A percentile compares a stretch with the other conserved stretches of the same genome.
These are phyloP conservation scores for Phoebastria nigripes DNA, from an alignment of 2,797 vertebrate genomes.

Conservation along the genomic window DNA sequence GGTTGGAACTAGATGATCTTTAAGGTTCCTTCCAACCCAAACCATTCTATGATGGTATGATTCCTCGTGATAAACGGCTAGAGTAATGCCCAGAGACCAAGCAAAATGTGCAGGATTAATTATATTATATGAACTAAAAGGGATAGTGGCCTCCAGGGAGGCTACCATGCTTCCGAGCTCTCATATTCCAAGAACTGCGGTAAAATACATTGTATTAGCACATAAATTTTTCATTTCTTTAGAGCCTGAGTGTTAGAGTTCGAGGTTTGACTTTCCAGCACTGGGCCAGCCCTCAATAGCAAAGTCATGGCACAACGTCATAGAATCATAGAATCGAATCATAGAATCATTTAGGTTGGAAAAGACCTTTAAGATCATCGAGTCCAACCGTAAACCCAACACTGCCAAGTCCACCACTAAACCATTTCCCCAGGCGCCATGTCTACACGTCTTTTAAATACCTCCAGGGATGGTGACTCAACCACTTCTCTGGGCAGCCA, in stretches of 20 bases:
- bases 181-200: background rate
- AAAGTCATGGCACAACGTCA: background rate
- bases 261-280: background rate
- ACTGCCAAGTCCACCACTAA: background rate
- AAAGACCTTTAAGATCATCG: background rate
- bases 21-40: background rate
- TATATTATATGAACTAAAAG: background rate
- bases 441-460: background rate
- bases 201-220: background rate
- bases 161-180: background rate
- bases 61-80: background rate
- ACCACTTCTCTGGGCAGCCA: background rate
- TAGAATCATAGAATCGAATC: background rate
- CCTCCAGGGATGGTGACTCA: background rate
- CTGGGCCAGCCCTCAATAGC: background rate
- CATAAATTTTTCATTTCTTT: background rate
- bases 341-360: background rate
- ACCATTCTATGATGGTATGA: background rate
- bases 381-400: background rate
- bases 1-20: background rate
- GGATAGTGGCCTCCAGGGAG: background rate
- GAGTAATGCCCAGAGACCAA: background rate
- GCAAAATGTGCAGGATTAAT: background rate
- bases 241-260: background rate
- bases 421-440: background rate